Evolutionary conservation across 2,113 vertebrate genomes (phyloP), one percentile per base, ranked within the genome.

Genomic region (Elachura formosa): DNA sequence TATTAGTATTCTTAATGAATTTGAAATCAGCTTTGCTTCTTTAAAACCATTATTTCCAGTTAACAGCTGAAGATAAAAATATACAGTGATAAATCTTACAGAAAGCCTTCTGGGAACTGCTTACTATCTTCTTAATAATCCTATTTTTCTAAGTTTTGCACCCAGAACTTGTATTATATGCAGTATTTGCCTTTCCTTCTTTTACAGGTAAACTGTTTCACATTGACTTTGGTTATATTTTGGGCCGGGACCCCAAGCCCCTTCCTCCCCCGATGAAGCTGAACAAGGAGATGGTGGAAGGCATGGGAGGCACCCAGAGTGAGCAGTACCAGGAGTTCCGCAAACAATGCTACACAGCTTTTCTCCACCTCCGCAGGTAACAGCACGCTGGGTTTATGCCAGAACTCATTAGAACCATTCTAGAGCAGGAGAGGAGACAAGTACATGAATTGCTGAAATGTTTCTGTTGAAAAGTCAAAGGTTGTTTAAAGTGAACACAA

Each of bases 241-340:
- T 99, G 98, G 99, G 99, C 21, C 98, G 99, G 18, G 99, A 99
- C 95, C 99, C 99, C 14, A 99, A 99, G 89, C 99, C 99, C 19
- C 98, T 99, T 22, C 99, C 99, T 52, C 99, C 99, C 0, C 99
- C 99, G 1, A 99, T 99, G 99, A 99, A 99, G 97, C 98, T 99
- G 97, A 99, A 99, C 93, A 99, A 99, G 83, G 99, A 99, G 96
- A 99, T 99, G 99, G 99, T 99, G 73, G 99, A 99, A 98, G 99
- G 99, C 24, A 99, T 99, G 99, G 99, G 99, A 4, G 99, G 99
- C 80, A 99, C 98, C 3, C 99, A 99, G 97, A 99, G 99, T 4
- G 99, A 99, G 81, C 99, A 99, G 96, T 99, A 99, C 98, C 99
- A 99, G 85, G 99, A 99, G 94, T 99, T 99, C 95, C 98, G 99